A percentile compares a stretch with the other conserved stretches of the same genome.
Evolutionary conservation across 2,113 vertebrate genomes (phyloP).

Genomic region (Callipepla squamata): DNA sequence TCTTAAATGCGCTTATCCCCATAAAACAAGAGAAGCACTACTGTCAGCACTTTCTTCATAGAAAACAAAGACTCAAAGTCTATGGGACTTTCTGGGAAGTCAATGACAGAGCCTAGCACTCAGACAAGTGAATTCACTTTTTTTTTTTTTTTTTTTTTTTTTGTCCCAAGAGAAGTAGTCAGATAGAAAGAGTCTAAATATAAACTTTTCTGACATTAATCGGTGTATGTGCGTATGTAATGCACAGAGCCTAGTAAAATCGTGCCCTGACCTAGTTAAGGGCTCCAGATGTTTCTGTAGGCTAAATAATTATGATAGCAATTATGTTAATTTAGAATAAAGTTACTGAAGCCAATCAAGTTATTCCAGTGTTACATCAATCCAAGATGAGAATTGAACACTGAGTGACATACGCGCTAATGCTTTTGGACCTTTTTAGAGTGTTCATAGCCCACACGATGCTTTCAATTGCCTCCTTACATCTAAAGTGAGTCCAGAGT

Average conservation of each 20-base stretch:
- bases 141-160: neutral
- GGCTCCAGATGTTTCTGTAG: slow-evolving; percentile 52
- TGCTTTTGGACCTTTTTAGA: slow-evolving; percentile 47
- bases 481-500: slow-evolving; percentile 57
- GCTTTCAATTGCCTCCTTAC: slow-evolving; percentile 66
- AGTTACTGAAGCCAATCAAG: slow-evolving; percentile 63
- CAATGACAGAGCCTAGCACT: neutral
- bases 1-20: slow-evolving; percentile 25
- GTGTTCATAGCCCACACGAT: neutral
- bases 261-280: slow-evolving; percentile 59
- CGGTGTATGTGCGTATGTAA: neutral
- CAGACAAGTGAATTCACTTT: neutral
- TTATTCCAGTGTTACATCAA: slow-evolving; percentile 43
- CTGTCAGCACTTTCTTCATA: neutral
- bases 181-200: neutral
- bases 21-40: neutral
- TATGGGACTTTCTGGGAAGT: neutral
- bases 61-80: neutral
- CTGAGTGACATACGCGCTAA: slow-evolving; percentile 46
- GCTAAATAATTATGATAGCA: slow-evolving; percentile 62
- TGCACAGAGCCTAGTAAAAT: neutral
- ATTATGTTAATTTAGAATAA: slow-evolving; percentile 70
- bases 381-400: neutral
- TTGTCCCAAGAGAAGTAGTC: neutral
- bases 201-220: neutral